A percentile compares a stretch with the other conserved stretches of the same genome.
Conservation (phyloP, 2,113 vertebrate genomes). For the Neolamprologus brichardi region DNA sequence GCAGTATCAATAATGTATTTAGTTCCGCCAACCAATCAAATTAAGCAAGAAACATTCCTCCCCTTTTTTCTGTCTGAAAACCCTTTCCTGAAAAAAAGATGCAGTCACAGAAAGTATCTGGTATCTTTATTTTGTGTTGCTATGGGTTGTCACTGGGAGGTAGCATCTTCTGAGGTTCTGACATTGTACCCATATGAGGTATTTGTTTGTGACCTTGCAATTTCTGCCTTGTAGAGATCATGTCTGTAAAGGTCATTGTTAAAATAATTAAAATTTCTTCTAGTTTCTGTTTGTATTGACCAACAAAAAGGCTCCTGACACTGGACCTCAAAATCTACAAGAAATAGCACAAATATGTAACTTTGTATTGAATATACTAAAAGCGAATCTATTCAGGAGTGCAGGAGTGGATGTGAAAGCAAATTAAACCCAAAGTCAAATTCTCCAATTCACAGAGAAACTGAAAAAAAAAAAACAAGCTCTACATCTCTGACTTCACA, state of each 20-base stretch:
- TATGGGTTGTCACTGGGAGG: not conserved
- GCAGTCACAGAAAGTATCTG: not conserved
- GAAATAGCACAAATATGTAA: not conserved
- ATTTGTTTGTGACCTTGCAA: not conserved
- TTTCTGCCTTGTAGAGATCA: not conserved
- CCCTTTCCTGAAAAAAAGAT: not conserved
- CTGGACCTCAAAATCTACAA: not conserved
- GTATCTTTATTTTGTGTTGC: not conserved
- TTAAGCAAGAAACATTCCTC: not conserved
- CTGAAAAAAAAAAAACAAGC: accelerated
- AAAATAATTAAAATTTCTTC: not conserved
- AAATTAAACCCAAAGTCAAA: not conserved
- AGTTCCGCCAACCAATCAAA: not conserved
- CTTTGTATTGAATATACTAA: not conserved
- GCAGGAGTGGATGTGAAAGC: not conserved
- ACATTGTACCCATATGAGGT: not conserved
- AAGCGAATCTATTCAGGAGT: not conserved
- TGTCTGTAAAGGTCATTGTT: not conserved
- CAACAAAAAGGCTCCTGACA: not conserved
- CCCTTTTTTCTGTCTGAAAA: not conserved
- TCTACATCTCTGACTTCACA: not conserved
- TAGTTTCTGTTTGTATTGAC: not conserved
- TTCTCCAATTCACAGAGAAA: not conserved
- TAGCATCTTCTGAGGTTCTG: not conserved
- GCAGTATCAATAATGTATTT: not conserved